Evolutionary conservation across 2,113 vertebrate species (phyloP).

Genomic region (Tauraco erythrolophus): DNA sequence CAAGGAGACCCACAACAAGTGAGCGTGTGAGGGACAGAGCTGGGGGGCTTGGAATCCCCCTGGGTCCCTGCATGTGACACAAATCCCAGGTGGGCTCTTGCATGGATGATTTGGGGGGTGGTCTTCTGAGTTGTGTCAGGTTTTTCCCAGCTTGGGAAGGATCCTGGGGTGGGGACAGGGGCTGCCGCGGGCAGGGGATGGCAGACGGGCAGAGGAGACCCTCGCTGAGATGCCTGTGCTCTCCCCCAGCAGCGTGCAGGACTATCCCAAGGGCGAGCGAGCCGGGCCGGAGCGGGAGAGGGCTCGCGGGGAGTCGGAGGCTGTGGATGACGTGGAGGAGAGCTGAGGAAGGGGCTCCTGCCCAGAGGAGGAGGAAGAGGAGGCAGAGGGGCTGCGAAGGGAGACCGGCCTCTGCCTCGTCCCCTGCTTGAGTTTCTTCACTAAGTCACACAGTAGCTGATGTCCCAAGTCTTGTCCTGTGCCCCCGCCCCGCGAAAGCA

Average conservation of each 20-base stretch:
- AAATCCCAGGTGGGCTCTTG: not conserved
- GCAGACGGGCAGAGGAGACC: rapidly evolving
- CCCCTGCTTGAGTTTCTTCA: conserved; percentile 30
- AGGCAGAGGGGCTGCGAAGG: not conserved
- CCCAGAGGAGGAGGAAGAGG: not conserved
- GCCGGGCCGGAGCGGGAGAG: conserved; percentile 16
- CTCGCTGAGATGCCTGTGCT: not conserved
- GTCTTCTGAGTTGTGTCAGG: rapidly evolving
- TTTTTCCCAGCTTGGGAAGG: not conserved
- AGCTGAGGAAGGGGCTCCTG: conserved; percentile 23
- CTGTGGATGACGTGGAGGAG: conserved; percentile 68
- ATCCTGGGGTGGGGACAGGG: not conserved
- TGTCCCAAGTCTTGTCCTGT: conserved; percentile 37
- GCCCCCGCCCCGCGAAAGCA: not conserved
- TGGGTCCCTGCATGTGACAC: too few relatives aligned
- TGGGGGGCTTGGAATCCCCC: not conserved
- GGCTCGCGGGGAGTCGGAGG: conserved; percentile 38
- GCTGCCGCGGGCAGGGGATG: not conserved
- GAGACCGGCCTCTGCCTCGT: not conserved
- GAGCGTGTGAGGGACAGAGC: not conserved
- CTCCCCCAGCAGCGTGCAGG: conserved; percentile 45
- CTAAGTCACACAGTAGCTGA: conserved; percentile 57
- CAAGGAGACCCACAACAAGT: conserved; percentile 71
- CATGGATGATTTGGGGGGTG: rapidly evolving
- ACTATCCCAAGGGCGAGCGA: conserved; percentile 54